Evolutionary conservation across 2,797 vertebrate genomes (phyloP).

Genomic region (Meda fulgida): DNA sequence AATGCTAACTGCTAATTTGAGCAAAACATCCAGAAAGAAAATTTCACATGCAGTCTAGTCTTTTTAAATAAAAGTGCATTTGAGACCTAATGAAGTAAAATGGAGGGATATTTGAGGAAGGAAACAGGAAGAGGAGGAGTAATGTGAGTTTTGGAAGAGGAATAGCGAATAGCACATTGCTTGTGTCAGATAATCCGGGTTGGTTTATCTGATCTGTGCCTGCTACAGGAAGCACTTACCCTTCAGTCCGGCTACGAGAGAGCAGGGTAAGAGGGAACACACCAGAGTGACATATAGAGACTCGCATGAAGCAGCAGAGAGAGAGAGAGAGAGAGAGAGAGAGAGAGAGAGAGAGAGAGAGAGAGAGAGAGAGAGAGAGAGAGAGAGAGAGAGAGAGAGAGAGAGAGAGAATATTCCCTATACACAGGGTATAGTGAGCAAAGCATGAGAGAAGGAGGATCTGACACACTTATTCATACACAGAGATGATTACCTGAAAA

Average conservation of each 20-base stretch:
- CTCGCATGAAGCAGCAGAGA: conserved; percentile 85
- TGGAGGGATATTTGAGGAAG: conserved; percentile 68
- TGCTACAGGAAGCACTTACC: conserved; percentile 92
- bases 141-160: conserved; percentile 37
- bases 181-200: conserved; percentile 87
- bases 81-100: conserved; percentile 76
- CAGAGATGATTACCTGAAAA: conserved; percentile 2
- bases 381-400: conserved; percentile 88
- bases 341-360: conserved; percentile 88
- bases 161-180: conserved; percentile 82
- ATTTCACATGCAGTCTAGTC: conserved; percentile 84
- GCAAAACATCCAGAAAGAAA: conserved; percentile 51
- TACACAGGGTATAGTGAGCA: conserved; percentile 80
- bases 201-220: conserved; percentile 90
- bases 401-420: conserved; percentile 65
- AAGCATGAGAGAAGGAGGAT: conserved; percentile 69
- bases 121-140: conserved; percentile 63
- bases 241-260: conserved; percentile 93
- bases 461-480: conserved; percentile 1
- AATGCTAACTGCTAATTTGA: conserved; percentile 66
- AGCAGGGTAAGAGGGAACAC: conserved; percentile 93
- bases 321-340: conserved; percentile 71
- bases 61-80: conserved; percentile 75
- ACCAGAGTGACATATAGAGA: conserved; percentile 89
- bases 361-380: conserved; percentile 88